Percentiles rank a stretch among this genome's conserved stretches.
These are phyloP conservation scores for Pentamera pediparva DNA, from an alignment of 53 echinoderm and acorn worm species.

Conservation along the genomic window DNA sequence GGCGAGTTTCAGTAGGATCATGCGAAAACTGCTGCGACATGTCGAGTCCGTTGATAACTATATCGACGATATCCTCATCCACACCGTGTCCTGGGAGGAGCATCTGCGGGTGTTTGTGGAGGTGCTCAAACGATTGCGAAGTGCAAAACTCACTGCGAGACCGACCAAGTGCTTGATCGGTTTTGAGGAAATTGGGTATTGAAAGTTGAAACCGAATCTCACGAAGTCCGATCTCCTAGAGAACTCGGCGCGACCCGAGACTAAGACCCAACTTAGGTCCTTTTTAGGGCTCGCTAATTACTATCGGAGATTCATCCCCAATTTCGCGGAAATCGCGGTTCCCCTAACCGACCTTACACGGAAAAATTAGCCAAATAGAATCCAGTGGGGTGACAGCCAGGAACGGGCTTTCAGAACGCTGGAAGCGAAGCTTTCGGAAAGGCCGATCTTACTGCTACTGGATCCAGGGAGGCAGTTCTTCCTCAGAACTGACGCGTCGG, in stretches of 20 bases:
- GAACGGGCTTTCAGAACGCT: conserved; percentile 38
- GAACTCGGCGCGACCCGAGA: conserved; percentile 35
- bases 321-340: conserved; percentile 44
- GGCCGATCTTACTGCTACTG: conserved; percentile 43
- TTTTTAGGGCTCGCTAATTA: too few species aligned
- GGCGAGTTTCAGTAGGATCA: too few species aligned
- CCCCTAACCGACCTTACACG: conserved; percentile 58
- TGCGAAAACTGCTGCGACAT: conserved; percentile 20
- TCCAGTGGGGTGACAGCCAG: conserved; percentile 42
- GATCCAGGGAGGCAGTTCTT: conserved; percentile 29
- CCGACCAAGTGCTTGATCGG: conserved; percentile 58
- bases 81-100: conserved; percentile 31
- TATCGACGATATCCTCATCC: too few species aligned
- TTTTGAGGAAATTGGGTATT: conserved; percentile 33
- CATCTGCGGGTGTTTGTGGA: conserved; percentile 31
- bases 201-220: conserved; percentile 25
- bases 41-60: too few species aligned
- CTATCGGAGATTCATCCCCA: conserved; percentile 43
- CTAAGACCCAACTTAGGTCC: conserved; percentile 54
- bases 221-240: conserved; percentile 27
- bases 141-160: conserved; percentile 33
- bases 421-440: conserved; percentile 14
- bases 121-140: conserved; percentile 36
- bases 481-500: conserved; percentile 39
- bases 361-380: conserved; percentile 43